Evolutionary conservation across 2,888 invertebrate genomes (phyloP).

Genomic region (Andrena chrysosceles): DNA sequence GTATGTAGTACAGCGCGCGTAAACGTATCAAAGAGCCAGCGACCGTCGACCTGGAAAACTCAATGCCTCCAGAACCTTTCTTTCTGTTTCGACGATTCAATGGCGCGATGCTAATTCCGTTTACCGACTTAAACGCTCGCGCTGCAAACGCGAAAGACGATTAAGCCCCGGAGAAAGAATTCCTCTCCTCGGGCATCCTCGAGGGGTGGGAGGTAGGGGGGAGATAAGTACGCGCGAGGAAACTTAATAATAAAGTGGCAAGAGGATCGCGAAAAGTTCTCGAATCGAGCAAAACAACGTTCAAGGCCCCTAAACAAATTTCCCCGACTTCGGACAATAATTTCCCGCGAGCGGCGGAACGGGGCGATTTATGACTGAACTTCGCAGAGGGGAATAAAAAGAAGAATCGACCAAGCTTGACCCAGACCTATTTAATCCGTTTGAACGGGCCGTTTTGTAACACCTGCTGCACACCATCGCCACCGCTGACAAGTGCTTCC

Average conservation of each 20-base stretch:
- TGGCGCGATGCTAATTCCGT: constrained; percentile 10
- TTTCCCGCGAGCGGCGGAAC: constrained; percentile 34
- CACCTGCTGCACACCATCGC: constrained; percentile 45
- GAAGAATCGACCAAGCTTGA: constrained; percentile 51
- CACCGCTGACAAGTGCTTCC: constrained; percentile 38
- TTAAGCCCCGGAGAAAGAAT: not conserved
- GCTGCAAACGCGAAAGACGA: not conserved
- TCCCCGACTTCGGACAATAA: constrained; percentile 34
- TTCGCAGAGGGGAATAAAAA: constrained; percentile 43
- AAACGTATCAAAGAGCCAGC: too few relatives aligned
- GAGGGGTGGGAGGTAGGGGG: too few relatives aligned
- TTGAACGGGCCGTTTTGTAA: constrained; percentile 52
- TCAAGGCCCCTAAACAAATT: constrained; percentile 11
- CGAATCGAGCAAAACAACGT: constrained; percentile 5
- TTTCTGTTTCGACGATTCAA: not conserved
- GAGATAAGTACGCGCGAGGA: constrained; percentile 12
- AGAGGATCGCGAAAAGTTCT: constrained; percentile 4
- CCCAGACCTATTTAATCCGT: constrained; percentile 67
- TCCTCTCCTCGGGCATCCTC: not conserved
- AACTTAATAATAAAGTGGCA: constrained; percentile 7
- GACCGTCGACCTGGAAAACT: too few relatives aligned
- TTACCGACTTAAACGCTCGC: constrained; percentile 4
- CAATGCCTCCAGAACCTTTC: too few relatives aligned
- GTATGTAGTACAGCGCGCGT: too few relatives aligned
- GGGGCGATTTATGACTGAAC: constrained; percentile 51